Base-by-base conservation (phyloP, 2,888 invertebrate genomes). In the Boloria selene region DNA sequence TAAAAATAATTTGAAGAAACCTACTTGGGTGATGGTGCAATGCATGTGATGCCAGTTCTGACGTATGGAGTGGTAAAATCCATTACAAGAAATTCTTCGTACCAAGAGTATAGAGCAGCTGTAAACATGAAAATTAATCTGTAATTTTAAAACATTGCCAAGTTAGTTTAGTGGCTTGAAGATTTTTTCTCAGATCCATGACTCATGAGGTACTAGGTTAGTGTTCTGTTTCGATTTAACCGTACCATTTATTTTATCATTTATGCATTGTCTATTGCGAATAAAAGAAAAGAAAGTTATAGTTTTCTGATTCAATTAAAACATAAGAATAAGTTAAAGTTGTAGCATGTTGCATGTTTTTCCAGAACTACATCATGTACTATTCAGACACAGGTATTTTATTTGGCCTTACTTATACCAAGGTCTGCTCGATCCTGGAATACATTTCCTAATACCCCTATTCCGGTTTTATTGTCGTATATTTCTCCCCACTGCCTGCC, bases 401-500 rank as follows among this genome's bases (percentile, higher is more conserved):
- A 38, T 10, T 38, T 38, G 10, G 31, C 10, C 64, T 56, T 83
- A 94, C 94, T 86, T 74, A 94, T 93, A 42, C 93, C 94, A 54
- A 94, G 75, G 77, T 96, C 95, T 2, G 94, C 94, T 51, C 90
- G 88, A 75, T 95, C 94, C 70, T 91, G 88, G 6, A 92, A 86
- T 0, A 96, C 85, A 78, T 94, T 94, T 5, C 95, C 95, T 47
- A 95, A 71, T 13, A 95, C 86, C 17, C 95, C 95, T 70, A 93
- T 91, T 13, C 95, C 95, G 0, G 95, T 93, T 76, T 92, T 88
- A 75, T 96, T 95, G 14, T 94, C 90, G 74, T 90, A 95, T 51
- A 95, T 90, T 70, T 93, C 93, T 7, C 96, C 95, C 95, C 95
- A 95, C 78, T 94, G 92, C 22, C 93, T 84, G 45, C 85, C 87